Evolutionary conservation across 2,113 vertebrate species (phyloP).

Genomic region (Calonectris borealis): DNA sequence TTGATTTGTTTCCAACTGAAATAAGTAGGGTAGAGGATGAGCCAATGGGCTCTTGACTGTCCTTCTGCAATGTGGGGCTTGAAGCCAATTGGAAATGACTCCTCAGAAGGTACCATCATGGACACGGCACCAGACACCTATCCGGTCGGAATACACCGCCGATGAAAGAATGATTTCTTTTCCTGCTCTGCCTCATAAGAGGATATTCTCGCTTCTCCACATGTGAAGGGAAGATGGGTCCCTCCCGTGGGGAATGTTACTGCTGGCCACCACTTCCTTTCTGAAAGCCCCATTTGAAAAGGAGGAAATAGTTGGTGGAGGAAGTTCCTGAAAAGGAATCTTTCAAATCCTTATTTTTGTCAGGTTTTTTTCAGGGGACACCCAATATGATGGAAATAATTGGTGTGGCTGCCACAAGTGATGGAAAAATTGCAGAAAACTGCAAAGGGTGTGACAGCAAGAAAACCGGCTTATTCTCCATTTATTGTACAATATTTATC

Average conservation of each 20-base stretch:
- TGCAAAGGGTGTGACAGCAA: constrained; percentile 63
- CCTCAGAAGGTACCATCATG: constrained; percentile 39
- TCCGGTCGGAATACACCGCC: neutral
- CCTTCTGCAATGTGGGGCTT: neutral
- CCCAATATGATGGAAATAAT: constrained; percentile 58
- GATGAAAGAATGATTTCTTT: constrained; percentile 53
- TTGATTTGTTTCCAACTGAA: constrained; percentile 29
- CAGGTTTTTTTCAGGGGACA: constrained; percentile 48
- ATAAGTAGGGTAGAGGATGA: neutral
- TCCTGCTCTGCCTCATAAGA: constrained; percentile 38
- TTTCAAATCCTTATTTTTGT: constrained; percentile 66
- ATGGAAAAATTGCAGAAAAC: constrained; percentile 67
- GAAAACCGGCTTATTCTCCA: constrained; percentile 61
- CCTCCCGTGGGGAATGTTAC: constrained; percentile 54
- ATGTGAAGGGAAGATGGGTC: constrained; percentile 66
- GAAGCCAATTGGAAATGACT: constrained; percentile 36
- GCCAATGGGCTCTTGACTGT: neutral
- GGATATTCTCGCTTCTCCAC: constrained; percentile 55
- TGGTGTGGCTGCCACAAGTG: constrained; percentile 54
- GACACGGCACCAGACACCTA: constrained; percentile 14
- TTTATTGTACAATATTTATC: constrained; percentile 75
- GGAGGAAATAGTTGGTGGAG: constrained; percentile 70
- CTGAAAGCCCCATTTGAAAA: constrained; percentile 66
- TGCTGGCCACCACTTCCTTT: constrained; percentile 64
- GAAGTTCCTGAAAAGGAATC: constrained; percentile 71